Conservation (phyloP, 2,113 vertebrate species). For the Syngnathoides biaculeatus region DNA sequence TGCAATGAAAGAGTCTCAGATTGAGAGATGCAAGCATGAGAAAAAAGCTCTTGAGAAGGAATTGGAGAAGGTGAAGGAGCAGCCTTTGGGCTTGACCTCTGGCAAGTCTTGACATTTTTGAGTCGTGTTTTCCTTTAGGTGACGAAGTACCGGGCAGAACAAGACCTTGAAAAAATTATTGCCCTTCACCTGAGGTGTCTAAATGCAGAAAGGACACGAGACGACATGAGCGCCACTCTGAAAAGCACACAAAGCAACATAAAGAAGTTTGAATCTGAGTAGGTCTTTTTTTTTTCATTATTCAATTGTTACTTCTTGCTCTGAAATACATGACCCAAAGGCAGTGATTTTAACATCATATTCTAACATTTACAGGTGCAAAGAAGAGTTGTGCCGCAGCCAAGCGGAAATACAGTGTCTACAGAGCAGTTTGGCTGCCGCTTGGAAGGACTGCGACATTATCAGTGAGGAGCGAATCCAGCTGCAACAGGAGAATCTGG, state of each 20-base stretch:
- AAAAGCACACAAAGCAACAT: constrained; percentile 81
- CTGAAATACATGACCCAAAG: neutral
- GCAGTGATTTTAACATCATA: neutral
- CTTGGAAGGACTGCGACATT: constrained; percentile 75
- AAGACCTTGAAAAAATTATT: constrained; percentile 80
- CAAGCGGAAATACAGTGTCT: constrained; percentile 82
- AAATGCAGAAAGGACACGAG: constrained; percentile 79
- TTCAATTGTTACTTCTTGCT: neutral
- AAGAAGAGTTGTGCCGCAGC: constrained; percentile 82
- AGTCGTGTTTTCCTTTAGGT: constrained; percentile 61
- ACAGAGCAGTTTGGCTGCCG: constrained; percentile 77
- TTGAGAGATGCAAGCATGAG: constrained; percentile 82
- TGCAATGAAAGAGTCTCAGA: constrained; percentile 83
- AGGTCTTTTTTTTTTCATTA: constrained; percentile 48
- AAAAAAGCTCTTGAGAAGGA: constrained; percentile 88
- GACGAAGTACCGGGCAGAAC: constrained; percentile 78
- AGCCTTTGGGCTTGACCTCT: neutral
- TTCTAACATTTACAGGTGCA: constrained; percentile 64
- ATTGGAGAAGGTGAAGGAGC: constrained; percentile 81
- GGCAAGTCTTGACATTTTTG: neutral
- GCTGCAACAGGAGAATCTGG: constrained; percentile 86
- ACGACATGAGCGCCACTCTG: constrained; percentile 81
- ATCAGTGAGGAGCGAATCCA: constrained; percentile 86
- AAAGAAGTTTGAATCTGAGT: constrained; percentile 86
- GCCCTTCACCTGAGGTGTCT: constrained; percentile 85